These are phyloP conservation scores for Drosophila gaucha DNA, from an alignment of 2,888 invertebrate species.

Conservation along the genomic window DNA sequence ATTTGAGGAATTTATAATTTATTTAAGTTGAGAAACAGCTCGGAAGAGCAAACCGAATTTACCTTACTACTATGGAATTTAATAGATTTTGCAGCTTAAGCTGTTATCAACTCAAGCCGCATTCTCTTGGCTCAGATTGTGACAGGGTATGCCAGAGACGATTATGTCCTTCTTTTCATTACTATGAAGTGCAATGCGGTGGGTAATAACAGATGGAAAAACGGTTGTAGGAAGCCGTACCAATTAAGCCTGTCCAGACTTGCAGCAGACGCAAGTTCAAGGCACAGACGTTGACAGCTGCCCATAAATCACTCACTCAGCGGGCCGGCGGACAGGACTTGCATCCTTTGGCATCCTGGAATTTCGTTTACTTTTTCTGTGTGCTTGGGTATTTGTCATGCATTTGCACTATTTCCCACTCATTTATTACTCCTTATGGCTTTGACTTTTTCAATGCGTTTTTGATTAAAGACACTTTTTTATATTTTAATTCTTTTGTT, in stretches of 20 bases:
- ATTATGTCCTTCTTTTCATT: neutral
- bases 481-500: constrained; percentile 30
- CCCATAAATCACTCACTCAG: constrained; percentile 65
- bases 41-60: neutral
- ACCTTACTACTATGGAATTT: neutral
- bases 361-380: neutral
- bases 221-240: constrained; percentile 40
- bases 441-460: constrained; percentile 33
- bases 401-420: constrained; percentile 47
- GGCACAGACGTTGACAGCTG: constrained; percentile 57
- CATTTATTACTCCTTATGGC: constrained; percentile 62
- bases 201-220: constrained; percentile 39
- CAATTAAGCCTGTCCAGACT: constrained; percentile 70
- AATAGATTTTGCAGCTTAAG: neutral
- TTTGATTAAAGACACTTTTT: constrained; percentile 49
- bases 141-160: constrained; percentile 11
- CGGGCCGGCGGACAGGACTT: constrained; percentile 8
- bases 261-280: constrained; percentile 56
- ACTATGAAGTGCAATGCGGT: neutral
- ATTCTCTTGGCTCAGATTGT: neutral
- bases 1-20: no score
- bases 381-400: constrained; percentile 22
- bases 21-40: no score
- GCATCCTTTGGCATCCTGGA: constrained; percentile 13
- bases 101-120: neutral